Base-by-base conservation (phyloP, 92 coral and sea anemone genomes). In the Zoanthus sociatus region DNA sequence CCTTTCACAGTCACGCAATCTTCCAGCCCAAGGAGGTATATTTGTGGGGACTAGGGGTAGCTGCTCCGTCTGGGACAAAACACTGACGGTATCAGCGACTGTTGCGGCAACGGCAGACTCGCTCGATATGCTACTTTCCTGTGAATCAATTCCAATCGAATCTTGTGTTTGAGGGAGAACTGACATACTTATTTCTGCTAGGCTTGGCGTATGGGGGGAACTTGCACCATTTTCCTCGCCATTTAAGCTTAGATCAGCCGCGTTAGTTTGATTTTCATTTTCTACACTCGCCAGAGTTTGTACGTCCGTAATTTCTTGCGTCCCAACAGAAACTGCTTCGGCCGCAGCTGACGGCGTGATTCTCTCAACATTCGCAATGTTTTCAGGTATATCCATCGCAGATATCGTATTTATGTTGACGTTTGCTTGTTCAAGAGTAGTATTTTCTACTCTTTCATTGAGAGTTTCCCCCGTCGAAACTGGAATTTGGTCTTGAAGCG, bases 1-100 rank as follows among this genome's bases (percentile, higher is more conserved):
- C 66, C 94, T 93, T 82, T 96, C 99, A 56, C 99, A 95, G 74
- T 92, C 99, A 45, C 94, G 91, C 78, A 97, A 90, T 33, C 96
- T 90, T 8, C 93, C 95, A 45, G 99, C 99, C 99, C 99, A 97
- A 14, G 98, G 97, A 77, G 98, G 96, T 7, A 94, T 84, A 88
- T 95, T 93, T 53, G 95, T 71, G 18, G 91, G 88, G 12, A 90
- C 84, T 5, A 91, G 46, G 30, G 97, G 72, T 7, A 90, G 66
- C 10, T 33, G 66, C 63, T 56, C 79, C 20, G 46, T 33, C 75
- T 87, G 74, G 26, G 82, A 54, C 60, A 37, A 71, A 64, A 81
- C 76, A 7, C 75, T 81, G 32, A 81, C 85, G 21, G 85, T 81
- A 18, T 81, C 85, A 20, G 60, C 85, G 16, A 81, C 85, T 5